These are phyloP conservation scores for Perca schrenkii DNA, from an alignment of 2,113 vertebrate genomes.

Conservation along the genomic window DNA sequence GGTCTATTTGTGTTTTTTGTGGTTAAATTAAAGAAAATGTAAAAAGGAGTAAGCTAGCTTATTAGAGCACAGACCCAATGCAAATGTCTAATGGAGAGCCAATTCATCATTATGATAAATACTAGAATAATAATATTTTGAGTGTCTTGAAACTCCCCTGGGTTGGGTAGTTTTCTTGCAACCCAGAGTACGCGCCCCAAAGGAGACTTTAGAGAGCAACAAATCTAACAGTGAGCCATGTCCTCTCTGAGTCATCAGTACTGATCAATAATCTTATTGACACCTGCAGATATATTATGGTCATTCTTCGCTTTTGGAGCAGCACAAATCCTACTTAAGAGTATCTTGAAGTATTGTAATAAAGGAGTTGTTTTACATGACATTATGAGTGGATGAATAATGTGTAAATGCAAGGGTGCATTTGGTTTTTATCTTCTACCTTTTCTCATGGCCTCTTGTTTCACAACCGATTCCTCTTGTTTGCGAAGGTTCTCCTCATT, in stretches of 20 bases:
- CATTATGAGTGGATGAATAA: not conserved
- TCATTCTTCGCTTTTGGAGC: not conserved
- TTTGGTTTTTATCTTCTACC: conserved; percentile 72
- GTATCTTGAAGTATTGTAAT: not conserved
- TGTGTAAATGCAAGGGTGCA: too few relatives aligned
- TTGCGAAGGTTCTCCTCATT: conserved; percentile 92
- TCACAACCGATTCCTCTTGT: conserved; percentile 93
- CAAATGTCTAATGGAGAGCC: not conserved
- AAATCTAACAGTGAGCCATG: not conserved
- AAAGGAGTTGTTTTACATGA: not conserved
- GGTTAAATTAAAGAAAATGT: not conserved
- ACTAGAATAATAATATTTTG: not conserved
- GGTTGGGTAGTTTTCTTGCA: not conserved
- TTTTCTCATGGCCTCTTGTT: conserved; percentile 92
- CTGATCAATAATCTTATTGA: conserved; percentile 3
- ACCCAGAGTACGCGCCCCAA: not conserved
- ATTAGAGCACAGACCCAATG: not conserved
- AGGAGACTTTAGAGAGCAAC: not conserved
- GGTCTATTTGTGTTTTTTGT: not conserved
- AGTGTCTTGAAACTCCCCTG: not conserved
- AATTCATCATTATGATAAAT: not conserved
- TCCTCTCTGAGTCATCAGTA: conserved; percentile 4
- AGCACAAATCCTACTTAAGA: conserved; percentile 10
- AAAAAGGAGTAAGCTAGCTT: too few relatives aligned
- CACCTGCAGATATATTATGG: not conserved